Evolutionary conservation across 2,113 vertebrate species (phyloP), one percentile per base, ranked within the genome.

Genomic region (Phaetusa simplex): DNA sequence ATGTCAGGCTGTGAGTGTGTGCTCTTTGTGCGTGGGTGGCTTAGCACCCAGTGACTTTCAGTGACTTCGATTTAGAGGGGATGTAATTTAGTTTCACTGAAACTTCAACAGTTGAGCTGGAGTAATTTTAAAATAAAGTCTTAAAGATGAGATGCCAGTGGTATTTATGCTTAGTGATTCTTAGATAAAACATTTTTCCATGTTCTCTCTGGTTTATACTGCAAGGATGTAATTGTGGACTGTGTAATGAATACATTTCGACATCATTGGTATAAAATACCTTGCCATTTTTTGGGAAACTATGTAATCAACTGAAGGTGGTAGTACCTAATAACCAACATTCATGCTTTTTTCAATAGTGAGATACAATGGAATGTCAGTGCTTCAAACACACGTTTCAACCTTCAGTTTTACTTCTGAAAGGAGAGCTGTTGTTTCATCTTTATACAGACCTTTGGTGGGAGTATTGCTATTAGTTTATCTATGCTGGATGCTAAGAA

Each of bases 211-310:
- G 67, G 55, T 69, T 86, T 70, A 18, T 72, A 49, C 15, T 82
- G 49, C 8, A 88, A 77, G 49, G 34, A 66, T 92, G 47, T 82
- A 79, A 87, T 82, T 91, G 71, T 93, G 94, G 70, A 43, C 21
- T 85, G 15, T 88, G 43, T 61, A 59, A 83, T 3, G 11, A 83
- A 56, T 81, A 16, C 9, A 19, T 83, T 58, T 71, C 49, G 74
- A 69, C 70, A 79, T 95, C 3, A 38, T 69, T 95, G 62, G 17
- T 62, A 42, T 84, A 64, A 89, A 93, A 79, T 90, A n/a, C 24
- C 15, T 58, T 76, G 71, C 42, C 59, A 10, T 90, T 93, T 90
- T 92, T 92, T 77, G 36, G 73, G 91, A 40, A 92, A 53, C 50
- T 34, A 3, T 59, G 20, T 82, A 43, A 77, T 92, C 49, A 12